phyloP scores from a whole-genome alignment of 2,888 invertebrate genomes.

The Tricholauxania praeusta region DNA sequence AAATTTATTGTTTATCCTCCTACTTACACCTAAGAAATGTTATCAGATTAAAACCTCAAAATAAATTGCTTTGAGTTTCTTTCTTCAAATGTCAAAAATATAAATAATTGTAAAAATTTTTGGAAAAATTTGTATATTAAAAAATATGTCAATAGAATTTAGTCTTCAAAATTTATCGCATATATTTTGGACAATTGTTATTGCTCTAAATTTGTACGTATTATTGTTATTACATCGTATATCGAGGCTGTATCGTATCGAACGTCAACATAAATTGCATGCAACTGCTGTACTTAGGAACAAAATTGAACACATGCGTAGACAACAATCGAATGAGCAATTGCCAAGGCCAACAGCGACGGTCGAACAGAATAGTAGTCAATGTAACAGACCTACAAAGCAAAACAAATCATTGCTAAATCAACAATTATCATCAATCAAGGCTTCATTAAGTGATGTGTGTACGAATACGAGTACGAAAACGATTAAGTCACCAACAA shows the following conservation, averaged over 20 bases:
- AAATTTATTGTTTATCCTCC: no score
- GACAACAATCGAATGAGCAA: neutral
- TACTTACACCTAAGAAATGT: no score
- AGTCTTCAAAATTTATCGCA: constrained; percentile 49
- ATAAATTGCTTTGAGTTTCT: constrained; percentile 23
- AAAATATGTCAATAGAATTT: constrained; percentile 44
- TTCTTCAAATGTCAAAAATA: neutral
- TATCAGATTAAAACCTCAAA: constrained; percentile 3
- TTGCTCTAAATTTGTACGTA: constrained; percentile 44
- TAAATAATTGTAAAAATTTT: constrained; percentile 13
- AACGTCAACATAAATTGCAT: constrained; percentile 40
- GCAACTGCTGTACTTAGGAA: constrained; percentile 40
- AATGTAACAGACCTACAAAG: no score
- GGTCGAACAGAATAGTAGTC: neutral
- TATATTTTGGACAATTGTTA: constrained; percentile 46
- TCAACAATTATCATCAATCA: neutral
- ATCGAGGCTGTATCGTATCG: constrained; percentile 44
- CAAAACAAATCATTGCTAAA: no score
- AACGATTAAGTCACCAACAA: neutral
- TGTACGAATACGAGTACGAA: neutral
- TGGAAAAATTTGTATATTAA: constrained; percentile 32
- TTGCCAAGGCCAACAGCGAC: neutral
- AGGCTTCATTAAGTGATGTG: neutral
- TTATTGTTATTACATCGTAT: constrained; percentile 43
- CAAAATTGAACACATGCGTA: constrained; percentile 40